These are phyloP conservation scores for Gymnoscelis rufifasciata DNA, from an alignment of 2,888 invertebrate species.

Conservation along the genomic window DNA sequence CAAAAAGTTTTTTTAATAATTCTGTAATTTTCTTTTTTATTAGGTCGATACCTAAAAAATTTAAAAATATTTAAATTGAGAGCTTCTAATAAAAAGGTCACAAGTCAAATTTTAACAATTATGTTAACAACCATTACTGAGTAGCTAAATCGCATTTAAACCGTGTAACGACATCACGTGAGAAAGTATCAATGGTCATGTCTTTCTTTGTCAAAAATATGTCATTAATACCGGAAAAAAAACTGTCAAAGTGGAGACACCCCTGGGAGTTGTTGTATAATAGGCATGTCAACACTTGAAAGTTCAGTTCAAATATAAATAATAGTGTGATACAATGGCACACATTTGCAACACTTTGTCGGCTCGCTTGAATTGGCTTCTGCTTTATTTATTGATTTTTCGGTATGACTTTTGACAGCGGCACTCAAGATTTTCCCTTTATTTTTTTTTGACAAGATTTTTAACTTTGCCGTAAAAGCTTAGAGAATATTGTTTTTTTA, in stretches of 20 bases:
- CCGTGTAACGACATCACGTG: conserved; percentile 71
- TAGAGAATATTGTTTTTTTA: no score
- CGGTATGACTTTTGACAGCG: conserved; percentile 31
- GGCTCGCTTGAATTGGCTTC: conserved; percentile 56
- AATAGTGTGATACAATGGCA: conserved; percentile 56
- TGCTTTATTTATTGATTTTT: conserved; percentile 65
- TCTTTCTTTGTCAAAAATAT: conserved; percentile 69
- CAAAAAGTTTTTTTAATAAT: no score
- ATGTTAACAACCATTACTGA: conserved; percentile 25
- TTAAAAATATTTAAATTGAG: no score
- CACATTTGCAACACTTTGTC: conserved; percentile 60
- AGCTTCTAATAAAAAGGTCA: no score
- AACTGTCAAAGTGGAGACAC: conserved; percentile 59
- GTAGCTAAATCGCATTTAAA: conserved; percentile 54
- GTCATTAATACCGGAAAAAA: conserved; percentile 68
- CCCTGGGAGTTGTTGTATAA: conserved; percentile 72
- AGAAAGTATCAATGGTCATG: conserved; percentile 71
- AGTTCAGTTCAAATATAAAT: conserved; percentile 67
- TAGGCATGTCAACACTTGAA: conserved; percentile 74
- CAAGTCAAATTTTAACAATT: conserved; percentile 6
- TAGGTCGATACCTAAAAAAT: no score
- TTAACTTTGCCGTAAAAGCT: no score
- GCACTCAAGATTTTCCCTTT: conserved; percentile 16
- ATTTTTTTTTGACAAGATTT: neutral
- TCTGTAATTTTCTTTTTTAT: no score